A percentile compares a stretch with the other conserved stretches of the same genome.
Evolutionary conservation across 2,888 invertebrate genomes (phyloP).

Genomic region (Pegoplata infirma): DNA sequence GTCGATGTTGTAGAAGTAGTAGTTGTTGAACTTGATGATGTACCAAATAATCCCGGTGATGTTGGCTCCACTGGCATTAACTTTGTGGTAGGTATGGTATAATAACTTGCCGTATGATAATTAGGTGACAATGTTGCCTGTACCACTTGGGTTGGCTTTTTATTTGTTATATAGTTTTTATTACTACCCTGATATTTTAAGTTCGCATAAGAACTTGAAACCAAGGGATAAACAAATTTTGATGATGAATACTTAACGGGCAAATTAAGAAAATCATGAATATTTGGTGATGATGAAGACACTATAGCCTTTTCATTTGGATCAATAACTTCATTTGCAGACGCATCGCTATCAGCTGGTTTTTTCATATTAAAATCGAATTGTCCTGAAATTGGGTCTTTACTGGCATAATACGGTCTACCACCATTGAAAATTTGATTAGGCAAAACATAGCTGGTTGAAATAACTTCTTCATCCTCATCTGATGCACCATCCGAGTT

Average conservation of each 20-base stretch:
- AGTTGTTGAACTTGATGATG: conserved; percentile 58
- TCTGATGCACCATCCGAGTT: conserved; percentile 66
- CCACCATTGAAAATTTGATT: conserved; percentile 84
- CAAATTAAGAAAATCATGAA: conserved; percentile 84
- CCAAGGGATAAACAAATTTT: conserved; percentile 84
- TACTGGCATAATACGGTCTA: conserved; percentile 84
- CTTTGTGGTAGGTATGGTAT: conserved; percentile 72
- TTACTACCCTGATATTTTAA: conserved; percentile 84
- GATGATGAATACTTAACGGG: conserved; percentile 84
- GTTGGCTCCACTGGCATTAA: conserved; percentile 70
- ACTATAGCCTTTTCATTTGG: conserved; percentile 81
- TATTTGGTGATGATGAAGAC: conserved; percentile 82
- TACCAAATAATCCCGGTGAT: conserved; percentile 55
- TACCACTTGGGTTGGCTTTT: conserved; percentile 78
- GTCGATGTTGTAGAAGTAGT: conserved; percentile 67
- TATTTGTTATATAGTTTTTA: conserved; percentile 79
- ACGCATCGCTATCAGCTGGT: conserved; percentile 76
- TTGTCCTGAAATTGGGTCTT: conserved; percentile 84
- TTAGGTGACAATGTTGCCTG: conserved; percentile 72
- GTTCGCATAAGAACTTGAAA: conserved; percentile 86
- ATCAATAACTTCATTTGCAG: conserved; percentile 76
- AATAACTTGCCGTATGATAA: conserved; percentile 69
- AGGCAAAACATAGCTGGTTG: conserved; percentile 77
- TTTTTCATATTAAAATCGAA: conserved; percentile 82
- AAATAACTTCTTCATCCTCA: conserved; percentile 74